These are phyloP conservation scores for Cotesia glomerata DNA, from an alignment of 1,140 invertebrate species.

Conservation along the genomic window DNA sequence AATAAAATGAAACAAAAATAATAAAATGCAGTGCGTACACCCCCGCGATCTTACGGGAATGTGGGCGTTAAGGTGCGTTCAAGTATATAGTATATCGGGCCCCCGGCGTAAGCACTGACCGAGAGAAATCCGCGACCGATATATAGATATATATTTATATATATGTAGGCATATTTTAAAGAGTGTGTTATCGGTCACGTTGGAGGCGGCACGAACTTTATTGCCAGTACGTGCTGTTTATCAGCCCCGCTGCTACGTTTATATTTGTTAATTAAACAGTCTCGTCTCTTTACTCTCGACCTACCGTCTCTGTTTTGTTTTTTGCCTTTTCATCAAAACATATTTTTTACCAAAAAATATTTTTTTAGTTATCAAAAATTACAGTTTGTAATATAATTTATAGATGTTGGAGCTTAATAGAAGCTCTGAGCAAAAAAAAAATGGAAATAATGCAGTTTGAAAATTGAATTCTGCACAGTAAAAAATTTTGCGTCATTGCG, in stretches of 20 bases:
- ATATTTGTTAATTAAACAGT: slow-evolving; percentile 50
- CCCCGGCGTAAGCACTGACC: slow-evolving; percentile 20
- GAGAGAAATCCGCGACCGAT: slow-evolving; percentile 37
- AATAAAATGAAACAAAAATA: slow-evolving; percentile 6
- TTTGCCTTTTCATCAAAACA: no score
- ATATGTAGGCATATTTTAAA: background rate
- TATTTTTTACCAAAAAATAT: no score
- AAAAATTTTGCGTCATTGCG: no score
- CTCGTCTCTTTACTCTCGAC: background rate
- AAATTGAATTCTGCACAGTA: no score
- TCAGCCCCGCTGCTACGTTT: slow-evolving; percentile 42
- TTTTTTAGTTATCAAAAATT: no score
- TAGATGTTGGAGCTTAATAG: no score
- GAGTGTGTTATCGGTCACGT: slow-evolving; percentile 46
- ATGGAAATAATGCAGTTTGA: no score
- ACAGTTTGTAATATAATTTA: no score
- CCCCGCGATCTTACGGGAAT: slow-evolving; percentile 28
- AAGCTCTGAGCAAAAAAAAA: no score
- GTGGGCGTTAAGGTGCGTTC: slow-evolving; percentile 52
- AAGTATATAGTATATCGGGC: slow-evolving; percentile 27
- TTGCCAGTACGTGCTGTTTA: slow-evolving; percentile 47
- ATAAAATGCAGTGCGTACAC: slow-evolving; percentile 6
- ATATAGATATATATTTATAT: background rate
- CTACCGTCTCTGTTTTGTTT: no score
- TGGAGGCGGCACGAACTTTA: slow-evolving; percentile 47